Conservation (phyloP, 2,113 vertebrate genomes). For the Actenoides hombroni region DNA sequence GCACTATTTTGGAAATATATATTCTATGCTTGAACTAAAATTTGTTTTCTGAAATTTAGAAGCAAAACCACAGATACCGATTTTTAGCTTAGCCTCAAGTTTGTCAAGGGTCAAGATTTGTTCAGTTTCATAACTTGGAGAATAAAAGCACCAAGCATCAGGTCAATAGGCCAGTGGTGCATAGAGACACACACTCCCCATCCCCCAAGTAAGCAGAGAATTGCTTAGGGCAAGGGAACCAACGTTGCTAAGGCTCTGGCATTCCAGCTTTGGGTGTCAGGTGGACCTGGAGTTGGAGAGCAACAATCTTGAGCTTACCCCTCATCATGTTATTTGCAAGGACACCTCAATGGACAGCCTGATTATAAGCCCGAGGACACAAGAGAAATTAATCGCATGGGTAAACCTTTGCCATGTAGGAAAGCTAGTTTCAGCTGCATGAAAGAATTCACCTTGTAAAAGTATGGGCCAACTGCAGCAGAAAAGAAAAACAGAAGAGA, state of each 20-base stretch:
- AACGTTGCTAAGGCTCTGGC: neutral
- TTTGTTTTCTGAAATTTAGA: neutral
- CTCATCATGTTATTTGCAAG: slow-evolving; percentile 41
- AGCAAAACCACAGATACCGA: neutral
- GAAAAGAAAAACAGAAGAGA: slow-evolving; percentile 19
- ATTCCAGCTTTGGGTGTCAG: neutral
- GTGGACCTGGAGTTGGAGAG: neutral
- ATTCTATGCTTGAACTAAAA: neutral
- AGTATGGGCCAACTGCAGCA: neutral
- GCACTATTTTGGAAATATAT: neutral
- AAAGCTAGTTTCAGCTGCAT: neutral
- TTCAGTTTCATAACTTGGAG: no score
- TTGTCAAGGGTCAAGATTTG: neutral
- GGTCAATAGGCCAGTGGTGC: neutral
- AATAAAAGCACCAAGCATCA: neutral
- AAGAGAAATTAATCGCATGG: neutral
- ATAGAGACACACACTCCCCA: neutral
- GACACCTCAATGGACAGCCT: slow-evolving; percentile 11
- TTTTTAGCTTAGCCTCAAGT: neutral
- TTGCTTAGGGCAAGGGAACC: neutral
- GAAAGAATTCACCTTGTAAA: slow-evolving; percentile 39
- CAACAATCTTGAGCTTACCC: neutral
- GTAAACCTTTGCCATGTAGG: slow-evolving; percentile 25
- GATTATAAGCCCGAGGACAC: neutral
- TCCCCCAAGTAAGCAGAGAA: neutral